Evolutionary conservation across 1,140 invertebrate genomes (phyloP).

Genomic region (Anoplophora glabripennis): DNA sequence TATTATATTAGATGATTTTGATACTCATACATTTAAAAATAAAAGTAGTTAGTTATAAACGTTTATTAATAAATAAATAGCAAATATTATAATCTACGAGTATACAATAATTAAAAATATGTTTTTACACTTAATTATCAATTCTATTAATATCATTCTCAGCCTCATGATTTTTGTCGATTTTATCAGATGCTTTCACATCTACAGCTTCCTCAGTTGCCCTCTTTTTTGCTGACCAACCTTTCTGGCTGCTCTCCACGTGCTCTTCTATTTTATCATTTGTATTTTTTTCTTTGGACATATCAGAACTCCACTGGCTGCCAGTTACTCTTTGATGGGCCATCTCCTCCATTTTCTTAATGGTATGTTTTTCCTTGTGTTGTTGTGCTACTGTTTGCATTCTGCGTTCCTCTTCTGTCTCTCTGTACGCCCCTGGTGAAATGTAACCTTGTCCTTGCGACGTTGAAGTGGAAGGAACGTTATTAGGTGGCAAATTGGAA

Average conservation of each 20-base stretch:
- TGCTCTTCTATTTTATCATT: background rate
- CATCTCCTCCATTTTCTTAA: conserved; percentile 33
- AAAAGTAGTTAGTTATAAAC: too few relatives aligned
- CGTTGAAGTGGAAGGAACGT: conserved; percentile 8
- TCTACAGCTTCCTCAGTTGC: background rate
- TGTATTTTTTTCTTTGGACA: background rate
- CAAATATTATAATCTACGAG: too few relatives aligned
- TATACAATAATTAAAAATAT: too few relatives aligned
- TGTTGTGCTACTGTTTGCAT: conserved; percentile 8
- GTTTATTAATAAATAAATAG: too few relatives aligned
- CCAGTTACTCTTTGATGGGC: conserved; percentile 21
- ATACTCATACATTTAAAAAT: too few relatives aligned
- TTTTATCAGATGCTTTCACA: background rate
- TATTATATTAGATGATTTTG: too few relatives aligned
- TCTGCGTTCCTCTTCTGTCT: conserved; percentile 20
- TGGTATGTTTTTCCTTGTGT: conserved; percentile 32
- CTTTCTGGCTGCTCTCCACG: background rate
- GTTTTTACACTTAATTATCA: too few relatives aligned
- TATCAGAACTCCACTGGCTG: conserved; percentile 12
- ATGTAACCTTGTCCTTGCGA: conserved; percentile 21
- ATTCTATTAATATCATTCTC: too few relatives aligned
- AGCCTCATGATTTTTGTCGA: too few relatives aligned
- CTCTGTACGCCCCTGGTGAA: conserved; percentile 21
- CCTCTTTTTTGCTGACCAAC: background rate
- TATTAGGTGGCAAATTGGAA: conserved; percentile 8